These are phyloP conservation scores for Drosophila parvula DNA, from an alignment of 1,140 invertebrate genomes.

Conservation along the genomic window DNA sequence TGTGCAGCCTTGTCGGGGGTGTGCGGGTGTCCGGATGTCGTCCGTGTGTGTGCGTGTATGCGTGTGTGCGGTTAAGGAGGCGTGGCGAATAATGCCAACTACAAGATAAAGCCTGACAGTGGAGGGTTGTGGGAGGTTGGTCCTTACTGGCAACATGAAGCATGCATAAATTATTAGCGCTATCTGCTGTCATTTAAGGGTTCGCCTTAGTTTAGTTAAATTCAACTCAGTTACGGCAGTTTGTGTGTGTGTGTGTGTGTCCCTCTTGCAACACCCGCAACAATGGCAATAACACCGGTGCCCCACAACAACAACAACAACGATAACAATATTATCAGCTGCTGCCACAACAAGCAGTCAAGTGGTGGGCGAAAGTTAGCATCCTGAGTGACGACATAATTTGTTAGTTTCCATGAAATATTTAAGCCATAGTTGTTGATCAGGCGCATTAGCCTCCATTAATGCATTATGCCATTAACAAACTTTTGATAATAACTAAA, in stretches of 20 bases:
- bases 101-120: constrained; percentile 41
- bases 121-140: constrained; percentile 1
- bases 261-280: constrained; percentile 6
- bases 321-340: constrained; percentile 37
- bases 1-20: constrained; percentile 33
- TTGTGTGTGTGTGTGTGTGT: background rate
- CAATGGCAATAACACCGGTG: constrained; percentile 4
- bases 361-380: constrained; percentile 6
- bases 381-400: constrained; percentile 1
- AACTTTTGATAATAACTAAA: background rate
- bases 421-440: background rate
- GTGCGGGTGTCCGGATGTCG: constrained; percentile 2
- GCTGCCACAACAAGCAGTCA: constrained; percentile 14
- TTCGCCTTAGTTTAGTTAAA: constrained; percentile 41
- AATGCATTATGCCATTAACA: background rate
- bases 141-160: constrained; percentile 33
- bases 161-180: constrained; percentile 53
- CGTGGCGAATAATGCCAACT: constrained; percentile 42
- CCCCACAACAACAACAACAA: background rate
- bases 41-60: background rate
- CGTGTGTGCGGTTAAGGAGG: constrained; percentile 24
- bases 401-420: background rate
- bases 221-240: constrained; percentile 6
- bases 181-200: constrained; percentile 51
- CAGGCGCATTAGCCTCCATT: background rate